Evolutionary conservation across 2,888 invertebrate genomes (phyloP).

Genomic region (Neocrepidodera transversa): DNA sequence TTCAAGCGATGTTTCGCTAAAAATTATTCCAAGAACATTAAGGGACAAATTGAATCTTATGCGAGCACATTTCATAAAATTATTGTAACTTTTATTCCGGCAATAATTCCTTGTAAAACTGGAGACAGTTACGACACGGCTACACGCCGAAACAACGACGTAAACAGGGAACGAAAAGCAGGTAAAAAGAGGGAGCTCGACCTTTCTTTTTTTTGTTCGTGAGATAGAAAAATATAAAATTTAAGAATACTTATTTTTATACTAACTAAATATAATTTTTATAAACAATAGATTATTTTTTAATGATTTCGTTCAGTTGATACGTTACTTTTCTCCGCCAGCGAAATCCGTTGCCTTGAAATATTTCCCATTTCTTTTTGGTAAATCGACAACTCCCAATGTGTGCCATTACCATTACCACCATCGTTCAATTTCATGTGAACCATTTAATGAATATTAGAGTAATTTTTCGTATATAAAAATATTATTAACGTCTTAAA

Average conservation of each 20-base stretch:
- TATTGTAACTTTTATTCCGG: constrained; percentile 15
- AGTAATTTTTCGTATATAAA: not conserved
- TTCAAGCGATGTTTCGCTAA: constrained; percentile 1
- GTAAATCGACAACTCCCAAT: constrained; percentile 18
- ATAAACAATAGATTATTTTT: too few relatives aligned
- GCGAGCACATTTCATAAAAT: constrained; percentile 16
- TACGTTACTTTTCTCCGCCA: not conserved
- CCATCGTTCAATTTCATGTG: not conserved
- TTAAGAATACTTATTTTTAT: too few relatives aligned
- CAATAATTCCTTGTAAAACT: constrained; percentile 11
- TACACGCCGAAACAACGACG: constrained; percentile 15
- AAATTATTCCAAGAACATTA: constrained; percentile 5
- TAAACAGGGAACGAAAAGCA: not conserved
- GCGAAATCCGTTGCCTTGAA: constrained; percentile 4
- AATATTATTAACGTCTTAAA: not conserved
- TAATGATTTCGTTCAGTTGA: not conserved
- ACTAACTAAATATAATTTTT: too few relatives aligned
- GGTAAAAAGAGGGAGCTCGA: not conserved
- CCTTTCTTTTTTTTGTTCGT: not conserved
- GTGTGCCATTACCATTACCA: constrained; percentile 11
- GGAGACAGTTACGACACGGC: constrained; percentile 7
- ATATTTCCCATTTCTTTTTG: constrained; percentile 21
- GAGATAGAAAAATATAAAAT: not conserved
- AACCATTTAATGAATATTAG: constrained; percentile 1
- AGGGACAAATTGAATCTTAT: constrained; percentile 24